Evolutionary conservation across 1,140 invertebrate genomes (phyloP), one percentile per base, ranked within the genome.

Genomic region (Anadara kagoshimensis): DNA sequence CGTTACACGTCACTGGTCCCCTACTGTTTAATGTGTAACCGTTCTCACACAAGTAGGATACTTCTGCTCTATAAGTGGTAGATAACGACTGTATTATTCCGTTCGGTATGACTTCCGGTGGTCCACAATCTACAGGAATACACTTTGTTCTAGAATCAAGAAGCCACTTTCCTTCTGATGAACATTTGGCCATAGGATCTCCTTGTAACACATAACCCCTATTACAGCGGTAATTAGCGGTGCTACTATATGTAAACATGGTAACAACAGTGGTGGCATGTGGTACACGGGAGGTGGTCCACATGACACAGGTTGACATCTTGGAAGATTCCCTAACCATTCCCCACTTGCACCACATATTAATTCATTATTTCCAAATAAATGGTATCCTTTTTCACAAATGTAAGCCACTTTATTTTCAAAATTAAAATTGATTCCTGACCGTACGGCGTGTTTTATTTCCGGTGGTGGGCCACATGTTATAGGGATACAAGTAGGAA

Each of bases 81-180:
- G 76, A 81, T 0, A 81, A 80, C 22, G 92, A 93, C 80, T 95
- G 96, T 0, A 91, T 49, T 1, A 14, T 90, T 4, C 95, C 95
- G 75, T 95, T 93, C 83, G 94, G 92, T 2, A 96, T 92, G 62
- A 93, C 91, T 0, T 93, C 92, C 0, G 96, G 95, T 16, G 93
- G 92, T 0, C 95, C 95, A 86, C 97, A 98, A 83, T 97, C 95
- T 0, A 97, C 75, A 12, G 83, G 86, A 20, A 63, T 92, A 86
- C 95, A 97, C 85, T 93, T 56, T 4, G 78, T 66, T 1, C 18
- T 22, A 22, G 36, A 26, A 53, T 72, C 73, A 58, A 71, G 64
- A 36, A 73, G 57, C 81, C 83, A 86, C 20, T 69, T 73, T 12
- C 69, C 73, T 58, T 83, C 73, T 26, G 69, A 44, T 41, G 66